These are phyloP conservation scores for Luperina testacea DNA, from an alignment of 2,888 invertebrate species.

Conservation along the genomic window DNA sequence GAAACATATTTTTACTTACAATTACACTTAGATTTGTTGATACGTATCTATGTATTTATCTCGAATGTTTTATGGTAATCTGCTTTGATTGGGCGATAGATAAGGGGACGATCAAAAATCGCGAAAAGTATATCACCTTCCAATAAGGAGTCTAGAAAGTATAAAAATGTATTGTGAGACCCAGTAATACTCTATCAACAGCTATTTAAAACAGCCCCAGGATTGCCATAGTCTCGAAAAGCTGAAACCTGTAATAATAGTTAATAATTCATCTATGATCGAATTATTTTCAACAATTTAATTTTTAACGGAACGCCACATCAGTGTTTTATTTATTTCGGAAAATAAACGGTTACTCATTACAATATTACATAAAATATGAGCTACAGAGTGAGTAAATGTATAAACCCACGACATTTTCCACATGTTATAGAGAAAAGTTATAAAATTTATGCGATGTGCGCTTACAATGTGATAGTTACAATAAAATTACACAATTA, in stretches of 20 bases:
- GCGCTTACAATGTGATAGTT: no score
- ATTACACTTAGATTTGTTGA: conserved; percentile 14
- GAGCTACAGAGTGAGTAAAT: no score
- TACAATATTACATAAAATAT: no score
- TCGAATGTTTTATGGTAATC: conserved; percentile 45
- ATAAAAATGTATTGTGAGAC: background rate
- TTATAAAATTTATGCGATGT: no score
- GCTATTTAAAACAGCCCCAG: background rate
- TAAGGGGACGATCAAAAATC: background rate
- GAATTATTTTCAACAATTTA: background rate
- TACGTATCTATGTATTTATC: conserved; percentile 15
- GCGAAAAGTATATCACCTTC: background rate
- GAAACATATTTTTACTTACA: conserved; percentile 18
- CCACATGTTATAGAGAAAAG: no score
- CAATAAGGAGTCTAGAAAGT: background rate
- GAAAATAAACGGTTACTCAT: no score
- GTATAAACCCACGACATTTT: no score
- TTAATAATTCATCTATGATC: background rate
- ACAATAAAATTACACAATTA: no score
- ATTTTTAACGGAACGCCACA: conserved; percentile 2
- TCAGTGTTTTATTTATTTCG: background rate
- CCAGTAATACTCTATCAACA: background rate
- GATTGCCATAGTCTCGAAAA: background rate
- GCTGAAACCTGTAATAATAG: background rate
- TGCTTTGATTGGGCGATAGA: conserved; percentile 3